Conservation (phyloP, 2,888 invertebrate genomes). For the Aethes cnicana region DNA sequence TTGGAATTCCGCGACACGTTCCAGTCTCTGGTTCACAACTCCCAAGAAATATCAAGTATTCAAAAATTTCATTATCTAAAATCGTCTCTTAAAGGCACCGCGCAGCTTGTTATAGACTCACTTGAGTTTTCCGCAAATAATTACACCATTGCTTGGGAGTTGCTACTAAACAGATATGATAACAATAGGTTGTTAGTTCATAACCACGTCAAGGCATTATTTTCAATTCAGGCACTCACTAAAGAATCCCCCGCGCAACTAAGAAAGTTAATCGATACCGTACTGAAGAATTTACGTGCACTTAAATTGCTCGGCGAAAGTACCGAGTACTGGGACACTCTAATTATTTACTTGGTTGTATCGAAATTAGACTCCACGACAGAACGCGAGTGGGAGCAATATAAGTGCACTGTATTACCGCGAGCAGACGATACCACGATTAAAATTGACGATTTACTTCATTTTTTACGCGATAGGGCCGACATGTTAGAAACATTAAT, state of each 20-base stretch:
- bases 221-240: constrained; percentile 1
- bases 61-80: too few species aligned
- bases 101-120: not conserved
- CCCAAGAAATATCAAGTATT: not conserved
- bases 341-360: constrained; percentile 34
- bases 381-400: constrained; percentile 36
- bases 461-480: too few species aligned
- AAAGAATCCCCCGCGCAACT: constrained; percentile 1
- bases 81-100: too few species aligned
- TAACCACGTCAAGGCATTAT: constrained; percentile 16
- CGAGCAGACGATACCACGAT: too few species aligned
- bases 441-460: too few species aligned
- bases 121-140: constrained; percentile 6
- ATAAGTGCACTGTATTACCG: constrained; percentile 29
- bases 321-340: constrained; percentile 29
- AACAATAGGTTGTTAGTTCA: constrained; percentile 14
- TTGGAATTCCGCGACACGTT: constrained; percentile 28
- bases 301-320: not conserved
- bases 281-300: constrained; percentile 37
- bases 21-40: constrained; percentile 3
- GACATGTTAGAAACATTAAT: too few species aligned
- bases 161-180: constrained; percentile 26
- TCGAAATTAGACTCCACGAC: constrained; percentile 36
- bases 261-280: too few species aligned
- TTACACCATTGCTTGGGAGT: constrained; percentile 21